phyloP scores from a whole-genome alignment of 2,888 invertebrate species.

The Dinocampus coccinellae region DNA sequence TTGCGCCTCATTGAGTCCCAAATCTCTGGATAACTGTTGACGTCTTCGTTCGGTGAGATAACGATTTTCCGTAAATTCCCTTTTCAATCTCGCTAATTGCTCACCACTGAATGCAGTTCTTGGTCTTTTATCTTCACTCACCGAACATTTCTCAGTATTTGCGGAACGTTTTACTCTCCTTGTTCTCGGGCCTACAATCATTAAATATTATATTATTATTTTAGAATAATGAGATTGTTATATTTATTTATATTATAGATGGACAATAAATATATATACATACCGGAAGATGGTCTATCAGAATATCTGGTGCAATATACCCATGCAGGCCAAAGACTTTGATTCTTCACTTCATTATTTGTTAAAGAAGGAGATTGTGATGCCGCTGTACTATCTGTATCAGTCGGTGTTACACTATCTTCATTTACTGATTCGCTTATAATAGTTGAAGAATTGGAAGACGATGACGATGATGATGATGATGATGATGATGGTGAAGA shows the following conservation, averaged over 20 bases:
- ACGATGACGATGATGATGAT: too few relatives aligned
- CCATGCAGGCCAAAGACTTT: constrained; percentile 93
- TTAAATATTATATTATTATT: background rate
- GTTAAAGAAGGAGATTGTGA: constrained; percentile 41
- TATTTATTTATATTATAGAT: background rate
- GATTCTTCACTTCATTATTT: constrained; percentile 57
- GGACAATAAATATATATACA: constrained; percentile 56
- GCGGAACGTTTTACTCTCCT: constrained; percentile 71
- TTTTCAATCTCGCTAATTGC: constrained; percentile 84
- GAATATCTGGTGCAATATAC: constrained; percentile 98
- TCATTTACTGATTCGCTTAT: constrained; percentile 58
- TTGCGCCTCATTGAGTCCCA: constrained; percentile 96
- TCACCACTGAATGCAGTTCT: constrained; percentile 87
- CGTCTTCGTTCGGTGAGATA: constrained; percentile 82
- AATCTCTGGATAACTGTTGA: constrained; percentile 79
- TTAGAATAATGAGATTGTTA: too few relatives aligned
- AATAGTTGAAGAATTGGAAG: constrained; percentile 57
- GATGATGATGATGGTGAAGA: constrained; percentile 63
- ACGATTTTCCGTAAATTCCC: constrained; percentile 75
- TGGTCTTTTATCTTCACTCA: constrained; percentile 79
- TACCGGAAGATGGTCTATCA: constrained; percentile 90
- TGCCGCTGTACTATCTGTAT: constrained; percentile 47
- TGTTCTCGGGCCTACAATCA: constrained; percentile 73
- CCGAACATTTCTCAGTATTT: constrained; percentile 71
- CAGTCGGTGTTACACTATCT: constrained; percentile 51